Conservation (phyloP, 2,113 vertebrate genomes). For the Typhlomys cinereus region DNA sequence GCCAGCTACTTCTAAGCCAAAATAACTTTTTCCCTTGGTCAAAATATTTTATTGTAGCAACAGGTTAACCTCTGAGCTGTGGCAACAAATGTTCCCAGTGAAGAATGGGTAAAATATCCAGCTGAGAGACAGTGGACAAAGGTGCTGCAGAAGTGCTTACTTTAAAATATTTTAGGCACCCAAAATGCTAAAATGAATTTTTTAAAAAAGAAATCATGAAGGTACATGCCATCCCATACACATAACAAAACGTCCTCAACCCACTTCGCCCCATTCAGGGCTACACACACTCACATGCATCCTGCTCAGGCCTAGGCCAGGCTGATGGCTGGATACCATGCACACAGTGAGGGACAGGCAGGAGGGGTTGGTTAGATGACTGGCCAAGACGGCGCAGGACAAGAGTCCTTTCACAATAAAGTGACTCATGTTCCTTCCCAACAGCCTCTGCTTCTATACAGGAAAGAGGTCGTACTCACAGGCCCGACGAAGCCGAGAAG, state of each 20-base stretch:
- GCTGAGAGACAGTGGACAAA: background rate
- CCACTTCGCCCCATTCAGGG: too few species aligned
- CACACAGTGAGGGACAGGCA: background rate
- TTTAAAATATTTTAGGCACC: background rate
- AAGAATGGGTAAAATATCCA: background rate
- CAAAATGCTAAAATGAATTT: background rate
- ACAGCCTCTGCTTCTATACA: too few species aligned
- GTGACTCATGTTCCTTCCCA: too few species aligned
- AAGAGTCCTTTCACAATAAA: background rate
- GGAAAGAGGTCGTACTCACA: slow-evolving; percentile 84
- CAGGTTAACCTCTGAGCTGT: background rate
- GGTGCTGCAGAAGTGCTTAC: background rate
- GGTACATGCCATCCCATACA: background rate
- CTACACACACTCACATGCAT: too few species aligned
- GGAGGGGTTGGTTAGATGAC: background rate
- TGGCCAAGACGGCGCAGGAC: too few species aligned
- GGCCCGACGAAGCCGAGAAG: slow-evolving; percentile 95
- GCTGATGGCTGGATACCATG: background rate
- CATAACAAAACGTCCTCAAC: background rate
- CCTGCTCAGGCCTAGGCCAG: background rate
- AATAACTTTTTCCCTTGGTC: too few species aligned
- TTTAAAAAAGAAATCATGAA: background rate
- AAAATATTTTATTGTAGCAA: too few species aligned
- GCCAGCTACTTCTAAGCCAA: too few species aligned
- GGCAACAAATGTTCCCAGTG: background rate